A percentile compares a stretch with the other conserved stretches of the same genome.
Evolutionary conservation across 2,113 vertebrate genomes (phyloP).

Genomic region (Ursus arctos): DNA sequence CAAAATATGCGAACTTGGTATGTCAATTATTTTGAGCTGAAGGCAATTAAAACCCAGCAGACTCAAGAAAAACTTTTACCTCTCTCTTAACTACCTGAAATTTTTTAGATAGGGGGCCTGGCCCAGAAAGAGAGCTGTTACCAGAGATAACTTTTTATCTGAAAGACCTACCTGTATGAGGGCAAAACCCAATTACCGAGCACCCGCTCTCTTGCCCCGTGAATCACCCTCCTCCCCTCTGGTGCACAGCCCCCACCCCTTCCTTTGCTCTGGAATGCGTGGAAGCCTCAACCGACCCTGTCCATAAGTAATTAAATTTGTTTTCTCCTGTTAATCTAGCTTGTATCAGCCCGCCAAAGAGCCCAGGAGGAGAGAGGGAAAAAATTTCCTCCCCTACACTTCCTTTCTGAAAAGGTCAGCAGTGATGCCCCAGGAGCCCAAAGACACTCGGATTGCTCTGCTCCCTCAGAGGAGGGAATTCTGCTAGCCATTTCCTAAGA

Average conservation of each 20-base stretch:
- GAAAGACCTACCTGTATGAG: neutral
- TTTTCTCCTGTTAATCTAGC: neutral
- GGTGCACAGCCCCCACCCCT: too few species aligned
- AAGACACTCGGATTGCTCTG: neutral
- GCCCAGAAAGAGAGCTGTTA: neutral
- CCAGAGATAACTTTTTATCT: neutral
- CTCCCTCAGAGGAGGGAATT: neutral
- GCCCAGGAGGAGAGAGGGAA: neutral
- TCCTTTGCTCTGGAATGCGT: neutral
- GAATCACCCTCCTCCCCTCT: neutral
- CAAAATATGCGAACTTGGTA: neutral
- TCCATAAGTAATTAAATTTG: neutral
- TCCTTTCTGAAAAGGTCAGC: neutral
- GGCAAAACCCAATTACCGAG: neutral
- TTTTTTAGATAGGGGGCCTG: neutral
- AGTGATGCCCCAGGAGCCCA: neutral
- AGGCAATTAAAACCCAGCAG: neutral
- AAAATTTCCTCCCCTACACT: neutral
- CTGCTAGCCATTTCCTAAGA: neutral
- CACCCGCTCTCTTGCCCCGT: neutral
- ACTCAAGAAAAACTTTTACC: neutral
- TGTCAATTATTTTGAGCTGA: neutral
- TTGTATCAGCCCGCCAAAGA: neutral
- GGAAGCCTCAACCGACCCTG: neutral
- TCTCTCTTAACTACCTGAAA: neutral